Base-by-base conservation (phyloP, 2,888 invertebrate species). In the Dendrolimus houi region DNA sequence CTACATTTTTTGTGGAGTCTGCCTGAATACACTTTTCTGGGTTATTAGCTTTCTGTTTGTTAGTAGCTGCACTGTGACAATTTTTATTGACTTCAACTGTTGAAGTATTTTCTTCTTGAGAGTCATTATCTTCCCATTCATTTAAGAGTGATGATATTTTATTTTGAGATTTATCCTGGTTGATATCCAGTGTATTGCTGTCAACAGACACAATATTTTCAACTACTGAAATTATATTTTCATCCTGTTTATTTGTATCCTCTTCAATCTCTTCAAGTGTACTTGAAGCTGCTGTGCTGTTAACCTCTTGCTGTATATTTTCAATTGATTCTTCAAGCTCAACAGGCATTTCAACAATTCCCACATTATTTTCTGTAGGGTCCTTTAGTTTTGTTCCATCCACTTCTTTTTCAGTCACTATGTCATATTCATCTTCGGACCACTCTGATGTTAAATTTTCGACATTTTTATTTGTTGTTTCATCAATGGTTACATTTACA, bases 81-180 rank as follows among this genome's bases (percentile, higher is more conserved):
- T 57, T 47, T 54, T 54, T 12, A 42, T 55, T 56, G 61, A 59
- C 58, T 55, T 56, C 58, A 60, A 56, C 61, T 12, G 10, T 55
- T 58, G 56, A 14, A 56, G 41, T 47, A 47, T 10, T 58, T 59
- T 74, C 81, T 65, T 85, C 84, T 65, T 88, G 88, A 17, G 83
- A 85, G 66, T 90, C 90, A 73, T 88, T 90, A 59, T 91, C 91
- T 62, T 91, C 91, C 91, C 91, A 91, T 66, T 91, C 91, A 75
- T 86, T 85, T 13, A 91, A 67, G 9, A 91, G 73, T 8, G 87
- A 85, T 41, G 87, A 81, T 61, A 88, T 83, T 69, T 89, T 87
- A 64, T 78, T 73, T 65, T 77, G 71, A 55, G 71, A 62, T 55
- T 64, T 60, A 9, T 54, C 61, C 58, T 56, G 54, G 41, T 57